Evolutionary conservation across 1,140 invertebrate species (phyloP), one percentile per base, ranked within the genome.

Genomic region (Harlomillsia oculata): DNA sequence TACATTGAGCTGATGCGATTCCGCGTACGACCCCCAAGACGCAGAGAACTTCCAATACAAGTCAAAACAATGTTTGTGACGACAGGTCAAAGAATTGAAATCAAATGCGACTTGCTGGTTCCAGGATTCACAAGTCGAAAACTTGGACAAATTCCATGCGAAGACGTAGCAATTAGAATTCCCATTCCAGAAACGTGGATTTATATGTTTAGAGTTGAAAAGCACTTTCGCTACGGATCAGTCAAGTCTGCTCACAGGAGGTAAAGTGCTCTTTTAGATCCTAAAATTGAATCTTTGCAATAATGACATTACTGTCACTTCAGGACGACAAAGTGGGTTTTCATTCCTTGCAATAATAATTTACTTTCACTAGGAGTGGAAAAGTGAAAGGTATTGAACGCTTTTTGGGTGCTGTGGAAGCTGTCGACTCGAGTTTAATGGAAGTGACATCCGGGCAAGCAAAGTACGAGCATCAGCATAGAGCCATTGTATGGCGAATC

Each of bases 151-250:
- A 84, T 99, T 63, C 96, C 92, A 43, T 97, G 94, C 74, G 91
- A 97, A 75, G 94, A 99, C 74, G 94, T 99, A 37, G 85, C 89
- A 68, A 86, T 99, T 34, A 79, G 91, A 51, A 96, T 99, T 71
- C 94, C 95, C 5, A 92, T 99, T 62, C 97, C 97, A 23, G 96
- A 99, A 74, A 89, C 87, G 68, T 99, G 97, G 97, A 93, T 99
- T 66, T 99, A 99, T 72, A 77, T 97, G 67, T 99, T 99, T 74
- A 79, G 97, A 58, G 92, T 97, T 18, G 96, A 99, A 72, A 96
- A 97, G 69, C 89, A 97, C 72, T 98, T 97, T 75, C 80, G 94
- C 67, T 97, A 97, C 72, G 97, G 97, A n/a, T 97, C 94, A 4
- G 88, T 98, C 0, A 97, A 99, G 74, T 94, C 94, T 1, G 88